phyloP scores from a whole-genome alignment of 2,797 vertebrate species.

The Clamator glandarius region DNA sequence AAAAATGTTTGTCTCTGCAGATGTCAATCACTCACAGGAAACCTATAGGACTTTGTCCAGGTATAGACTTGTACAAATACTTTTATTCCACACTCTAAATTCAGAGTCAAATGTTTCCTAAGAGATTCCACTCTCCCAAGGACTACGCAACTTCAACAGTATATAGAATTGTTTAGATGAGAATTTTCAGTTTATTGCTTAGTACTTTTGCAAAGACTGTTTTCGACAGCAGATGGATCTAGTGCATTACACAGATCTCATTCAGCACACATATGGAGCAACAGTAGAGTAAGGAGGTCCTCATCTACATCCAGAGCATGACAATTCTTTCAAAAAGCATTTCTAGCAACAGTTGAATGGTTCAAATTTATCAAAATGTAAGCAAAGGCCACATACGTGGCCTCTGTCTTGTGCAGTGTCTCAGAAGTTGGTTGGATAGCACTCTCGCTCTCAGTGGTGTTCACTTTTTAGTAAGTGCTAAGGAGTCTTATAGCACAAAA shows the following conservation, averaged over 20 bases:
- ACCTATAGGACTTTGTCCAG: not conserved
- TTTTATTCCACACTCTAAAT: not conserved
- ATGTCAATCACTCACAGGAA: not conserved
- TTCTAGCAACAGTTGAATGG: not conserved
- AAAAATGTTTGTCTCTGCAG: not conserved
- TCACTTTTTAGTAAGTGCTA: not conserved
- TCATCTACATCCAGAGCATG: not conserved
- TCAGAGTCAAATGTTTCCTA: not conserved
- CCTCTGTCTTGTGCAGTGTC: not conserved
- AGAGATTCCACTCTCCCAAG: not conserved
- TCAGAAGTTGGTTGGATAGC: not conserved
- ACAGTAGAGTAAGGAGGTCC: not conserved
- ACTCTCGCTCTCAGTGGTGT: not conserved
- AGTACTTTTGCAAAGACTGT: not conserved
- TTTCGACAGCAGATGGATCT: slow-evolving; percentile 27
- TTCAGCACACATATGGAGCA: not conserved
- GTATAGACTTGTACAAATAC: not conserved
- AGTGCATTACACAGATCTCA: not conserved
- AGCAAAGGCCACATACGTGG: not conserved
- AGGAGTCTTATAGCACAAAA: not conserved
- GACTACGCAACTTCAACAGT: not conserved
- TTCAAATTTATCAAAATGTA: not conserved
- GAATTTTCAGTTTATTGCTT: slow-evolving; percentile 5
- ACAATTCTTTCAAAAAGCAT: not conserved
- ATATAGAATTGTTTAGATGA: not conserved